These are phyloP conservation scores for Eutolmus rufibarbis DNA, from an alignment of 2,888 invertebrate genomes.

Conservation along the genomic window DNA sequence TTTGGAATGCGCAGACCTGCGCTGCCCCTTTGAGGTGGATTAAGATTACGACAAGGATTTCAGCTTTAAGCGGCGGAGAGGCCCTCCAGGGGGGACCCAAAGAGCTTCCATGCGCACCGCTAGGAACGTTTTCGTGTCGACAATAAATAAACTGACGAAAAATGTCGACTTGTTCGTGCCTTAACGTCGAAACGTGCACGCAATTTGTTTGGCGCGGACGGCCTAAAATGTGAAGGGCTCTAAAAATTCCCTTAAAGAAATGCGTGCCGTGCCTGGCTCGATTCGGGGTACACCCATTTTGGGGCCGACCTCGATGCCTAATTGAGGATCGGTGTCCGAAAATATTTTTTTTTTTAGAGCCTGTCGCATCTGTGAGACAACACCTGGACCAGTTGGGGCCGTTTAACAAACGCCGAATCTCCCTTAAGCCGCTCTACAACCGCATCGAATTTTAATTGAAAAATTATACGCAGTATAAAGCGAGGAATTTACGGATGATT, in stretches of 20 bases:
- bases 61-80: not conserved
- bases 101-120: not conserved
- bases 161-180: not conserved
- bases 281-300: not conserved
- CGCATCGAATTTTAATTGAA: not conserved
- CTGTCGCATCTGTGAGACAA: not conserved
- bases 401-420: not conserved
- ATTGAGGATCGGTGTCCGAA: not conserved
- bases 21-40: not conserved
- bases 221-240: not conserved
- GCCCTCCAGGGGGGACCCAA: not conserved
- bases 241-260: not conserved
- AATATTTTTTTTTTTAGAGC: not conserved
- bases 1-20: not conserved
- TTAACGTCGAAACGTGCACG: not conserved
- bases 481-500: not conserved
- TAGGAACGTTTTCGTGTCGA: not conserved
- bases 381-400: not conserved
- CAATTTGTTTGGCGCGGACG: not conserved
- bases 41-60: slow-evolving; percentile 10
- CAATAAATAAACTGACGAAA: not conserved
- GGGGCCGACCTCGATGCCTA: not conserved
- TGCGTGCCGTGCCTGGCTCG: not conserved
- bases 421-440: not conserved
- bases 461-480: not conserved